phyloP scores from a whole-genome alignment of 2,113 vertebrate genomes.

The Chionis minor region DNA sequence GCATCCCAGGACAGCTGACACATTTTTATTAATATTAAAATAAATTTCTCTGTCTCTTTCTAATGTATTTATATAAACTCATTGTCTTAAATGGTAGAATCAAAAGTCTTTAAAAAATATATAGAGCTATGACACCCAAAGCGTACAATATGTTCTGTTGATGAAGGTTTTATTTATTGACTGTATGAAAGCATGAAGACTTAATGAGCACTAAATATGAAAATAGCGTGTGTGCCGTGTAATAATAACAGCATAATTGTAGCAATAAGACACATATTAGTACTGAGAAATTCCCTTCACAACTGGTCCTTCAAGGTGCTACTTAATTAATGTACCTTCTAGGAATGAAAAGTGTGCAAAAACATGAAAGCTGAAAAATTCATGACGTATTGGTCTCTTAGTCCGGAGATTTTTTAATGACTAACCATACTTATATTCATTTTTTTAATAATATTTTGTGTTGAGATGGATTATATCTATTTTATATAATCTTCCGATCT shows the following conservation, averaged over 20 bases:
- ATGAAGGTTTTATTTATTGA: neutral
- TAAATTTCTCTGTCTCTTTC: neutral
- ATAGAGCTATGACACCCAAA: neutral
- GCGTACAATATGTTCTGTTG: neutral
- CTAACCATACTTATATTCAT: rapidly evolving
- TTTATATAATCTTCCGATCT: neutral
- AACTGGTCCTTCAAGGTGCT: neutral
- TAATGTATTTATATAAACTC: neutral
- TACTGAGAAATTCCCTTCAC: neutral
- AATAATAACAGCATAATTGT: neutral
- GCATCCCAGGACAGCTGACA: neutral
- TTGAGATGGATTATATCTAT: neutral
- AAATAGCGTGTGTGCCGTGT: neutral
- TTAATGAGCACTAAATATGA: neutral
- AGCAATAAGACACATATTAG: too few species aligned
- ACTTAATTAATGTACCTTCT: neutral
- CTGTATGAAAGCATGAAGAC: neutral
- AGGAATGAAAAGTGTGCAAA: neutral
- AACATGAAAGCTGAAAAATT: neutral
- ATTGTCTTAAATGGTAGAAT: neutral
- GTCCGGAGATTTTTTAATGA: neutral
- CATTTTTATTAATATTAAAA: neutral
- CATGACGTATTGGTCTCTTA: neutral
- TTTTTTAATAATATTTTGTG: neutral
- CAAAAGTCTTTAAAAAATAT: neutral